These are phyloP conservation scores for Stenurella melanura DNA, from an alignment of 2,888 invertebrate species.

Conservation along the genomic window DNA sequence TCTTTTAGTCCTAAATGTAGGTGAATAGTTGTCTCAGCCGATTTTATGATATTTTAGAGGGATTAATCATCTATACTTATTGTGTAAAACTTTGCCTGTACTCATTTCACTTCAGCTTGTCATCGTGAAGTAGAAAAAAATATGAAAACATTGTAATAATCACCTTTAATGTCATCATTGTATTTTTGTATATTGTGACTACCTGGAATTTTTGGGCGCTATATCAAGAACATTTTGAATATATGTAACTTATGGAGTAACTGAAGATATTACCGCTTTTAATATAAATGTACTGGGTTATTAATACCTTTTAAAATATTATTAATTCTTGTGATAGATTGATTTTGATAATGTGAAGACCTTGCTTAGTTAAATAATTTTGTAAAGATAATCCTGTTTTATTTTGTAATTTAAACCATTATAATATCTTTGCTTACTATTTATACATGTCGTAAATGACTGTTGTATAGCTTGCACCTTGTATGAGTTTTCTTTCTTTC, in stretches of 20 bases:
- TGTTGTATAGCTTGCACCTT: slow-evolving; percentile 41
- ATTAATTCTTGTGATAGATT: slow-evolving; percentile 44
- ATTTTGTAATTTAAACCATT: slow-evolving; percentile 23
- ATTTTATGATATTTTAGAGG: slow-evolving; percentile 7
- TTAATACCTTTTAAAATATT: slow-evolving; percentile 31
- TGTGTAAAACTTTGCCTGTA: slow-evolving; percentile 4
- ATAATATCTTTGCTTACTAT: slow-evolving; percentile 23
- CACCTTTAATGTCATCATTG: background rate
- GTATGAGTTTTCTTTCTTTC: slow-evolving; percentile 27
- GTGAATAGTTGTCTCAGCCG: background rate
- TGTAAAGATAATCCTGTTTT: slow-evolving; percentile 22
- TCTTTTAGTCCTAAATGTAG: background rate
- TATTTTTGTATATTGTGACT: slow-evolving; percentile 10
- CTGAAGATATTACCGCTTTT: slow-evolving; percentile 19
- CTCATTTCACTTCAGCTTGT: background rate
- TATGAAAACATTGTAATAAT: background rate
- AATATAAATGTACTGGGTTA: slow-evolving; percentile 36
- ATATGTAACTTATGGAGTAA: slow-evolving; percentile 2
- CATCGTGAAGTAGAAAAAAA: background rate
- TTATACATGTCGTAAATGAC: slow-evolving; percentile 32
- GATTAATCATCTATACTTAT: slow-evolving; percentile 17
- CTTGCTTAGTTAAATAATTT: slow-evolving; percentile 22
- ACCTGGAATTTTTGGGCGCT: background rate
- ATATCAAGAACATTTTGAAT: slow-evolving; percentile 5
- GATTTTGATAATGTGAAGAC: slow-evolving; percentile 28